phyloP scores from a whole-genome alignment of 2,797 vertebrate species.

The Scleropages formosus region DNA sequence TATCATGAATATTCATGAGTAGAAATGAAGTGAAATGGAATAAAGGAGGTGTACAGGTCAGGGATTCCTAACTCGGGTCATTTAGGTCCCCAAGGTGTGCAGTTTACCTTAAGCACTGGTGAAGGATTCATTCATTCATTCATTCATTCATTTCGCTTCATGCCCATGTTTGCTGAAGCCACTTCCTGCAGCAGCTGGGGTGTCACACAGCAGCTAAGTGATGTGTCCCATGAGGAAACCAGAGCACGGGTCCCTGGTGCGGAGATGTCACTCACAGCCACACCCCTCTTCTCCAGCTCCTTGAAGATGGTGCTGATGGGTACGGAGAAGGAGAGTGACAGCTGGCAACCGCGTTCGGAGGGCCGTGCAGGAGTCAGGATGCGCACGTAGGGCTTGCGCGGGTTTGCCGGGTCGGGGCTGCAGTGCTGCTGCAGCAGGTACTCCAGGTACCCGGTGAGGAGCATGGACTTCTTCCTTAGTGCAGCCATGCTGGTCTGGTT shows the following conservation, averaged over 20 bases:
- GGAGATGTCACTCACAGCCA: slow-evolving; percentile 72
- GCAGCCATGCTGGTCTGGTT: slow-evolving; percentile 76
- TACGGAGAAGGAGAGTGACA: slow-evolving; percentile 81
- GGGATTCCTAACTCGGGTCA: no score
- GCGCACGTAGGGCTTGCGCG: slow-evolving; percentile 61
- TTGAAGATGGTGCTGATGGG: slow-evolving; percentile 68
- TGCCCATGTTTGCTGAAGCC: no score
- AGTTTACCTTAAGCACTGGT: no score
- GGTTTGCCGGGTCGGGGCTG: slow-evolving; percentile 54
- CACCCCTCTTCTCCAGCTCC: slow-evolving; percentile 86
- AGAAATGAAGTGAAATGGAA: no score
- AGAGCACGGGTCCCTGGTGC: neutral
- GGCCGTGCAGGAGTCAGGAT: slow-evolving; percentile 79
- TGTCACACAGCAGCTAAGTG: no score
- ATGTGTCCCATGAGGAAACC: no score
- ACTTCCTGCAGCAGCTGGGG: no score
- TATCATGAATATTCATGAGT: no score
- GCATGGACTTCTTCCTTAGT: slow-evolving; percentile 82
- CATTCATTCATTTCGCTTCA: no score
- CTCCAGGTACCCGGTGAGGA: slow-evolving; percentile 91
- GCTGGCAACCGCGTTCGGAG: slow-evolving; percentile 85
- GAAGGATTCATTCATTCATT: no score
- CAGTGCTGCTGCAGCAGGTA: slow-evolving; percentile 76
- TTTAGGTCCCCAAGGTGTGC: no score
- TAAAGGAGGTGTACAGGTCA: no score